Evolutionary conservation across 2,113 vertebrate genomes (phyloP), one percentile per base, ranked within the genome.

Genomic region (Notarius quadriscutis): DNA sequence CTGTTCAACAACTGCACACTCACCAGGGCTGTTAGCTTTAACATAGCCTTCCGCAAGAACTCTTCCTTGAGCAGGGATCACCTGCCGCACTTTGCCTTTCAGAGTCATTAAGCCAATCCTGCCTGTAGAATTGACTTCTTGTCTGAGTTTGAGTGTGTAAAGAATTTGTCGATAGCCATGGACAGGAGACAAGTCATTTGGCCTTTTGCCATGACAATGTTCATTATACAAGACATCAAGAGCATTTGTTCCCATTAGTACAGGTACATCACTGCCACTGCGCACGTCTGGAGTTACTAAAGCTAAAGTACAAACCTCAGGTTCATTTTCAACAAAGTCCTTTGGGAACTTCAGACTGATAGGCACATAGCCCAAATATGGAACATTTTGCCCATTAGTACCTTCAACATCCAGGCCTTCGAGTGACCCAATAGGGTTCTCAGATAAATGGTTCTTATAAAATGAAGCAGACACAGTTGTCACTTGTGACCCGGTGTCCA

Each of bases 391-490:
- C 5, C 67, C 67, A 34, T 69, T 69, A 5, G 67, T 27, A 1
- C 67, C 12, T 30, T 69, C 27, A 15, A 69, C 14, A 7, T 30
- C 27, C 7, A 69, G 27, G 12, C 27, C n/a, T 17, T 30, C 5
- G 4, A 69, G 15, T 1, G 67, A 27, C 7, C 30, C 1, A 69
- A 34, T 69, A 1, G 67, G 27, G 27, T 30, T 27, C 7, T 75
- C 48, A 50, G 20, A 25, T 6, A 34, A 6, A 30, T 69, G 11
- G 11, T 2, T 55, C 5, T 72, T 7, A 30, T 84, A 84, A 27
- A 84, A 84, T 0, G 83, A 72, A 25, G 27, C 18, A 27, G 83
- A 84, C 7, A 72, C 15, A 7, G 83, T 84, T 12, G 60, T 84
- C 27, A 69, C 67, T 34, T 69, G 67, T 15, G 67, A 34, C 14